A percentile compares a stretch with the other conserved stretches of the same genome.
Conservation (phyloP, 1,140 invertebrate genomes). For the Bombus superbus region DNA sequence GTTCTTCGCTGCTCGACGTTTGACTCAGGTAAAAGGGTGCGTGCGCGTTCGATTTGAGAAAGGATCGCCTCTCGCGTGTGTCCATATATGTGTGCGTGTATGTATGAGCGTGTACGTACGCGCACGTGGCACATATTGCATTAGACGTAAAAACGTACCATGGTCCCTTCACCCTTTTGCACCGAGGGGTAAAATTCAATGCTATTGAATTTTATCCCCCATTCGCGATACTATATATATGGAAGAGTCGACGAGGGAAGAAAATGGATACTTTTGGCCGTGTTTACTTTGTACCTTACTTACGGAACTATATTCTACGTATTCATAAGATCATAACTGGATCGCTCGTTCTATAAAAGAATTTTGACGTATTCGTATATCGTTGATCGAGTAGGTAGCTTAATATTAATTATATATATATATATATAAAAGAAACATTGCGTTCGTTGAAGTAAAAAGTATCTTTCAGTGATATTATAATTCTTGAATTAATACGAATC, state of each 20-base stretch:
- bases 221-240: not conserved
- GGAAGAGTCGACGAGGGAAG: not conserved
- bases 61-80: not conserved
- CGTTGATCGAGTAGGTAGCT: not conserved
- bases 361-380: not conserved
- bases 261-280: not conserved
- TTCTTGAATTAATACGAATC: not conserved
- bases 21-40: slow-evolving; percentile 1
- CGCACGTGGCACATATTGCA: not conserved
- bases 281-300: not conserved
- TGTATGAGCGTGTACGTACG: no score
- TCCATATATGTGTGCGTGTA: no score
- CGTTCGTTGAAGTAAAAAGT: not conserved
- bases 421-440: no score
- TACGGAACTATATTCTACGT: not conserved
- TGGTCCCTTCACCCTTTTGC: not conserved
- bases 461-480: not conserved
- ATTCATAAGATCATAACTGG: not conserved
- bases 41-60: not conserved
- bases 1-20: not conserved
- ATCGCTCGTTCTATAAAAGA: not conserved
- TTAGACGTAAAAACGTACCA: not conserved
- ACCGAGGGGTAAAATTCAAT: no score
- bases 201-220: not conserved
- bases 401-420: no score